Evolutionary conservation across 2,113 vertebrate species (phyloP).

Genomic region (Zosterops borbonicus): DNA sequence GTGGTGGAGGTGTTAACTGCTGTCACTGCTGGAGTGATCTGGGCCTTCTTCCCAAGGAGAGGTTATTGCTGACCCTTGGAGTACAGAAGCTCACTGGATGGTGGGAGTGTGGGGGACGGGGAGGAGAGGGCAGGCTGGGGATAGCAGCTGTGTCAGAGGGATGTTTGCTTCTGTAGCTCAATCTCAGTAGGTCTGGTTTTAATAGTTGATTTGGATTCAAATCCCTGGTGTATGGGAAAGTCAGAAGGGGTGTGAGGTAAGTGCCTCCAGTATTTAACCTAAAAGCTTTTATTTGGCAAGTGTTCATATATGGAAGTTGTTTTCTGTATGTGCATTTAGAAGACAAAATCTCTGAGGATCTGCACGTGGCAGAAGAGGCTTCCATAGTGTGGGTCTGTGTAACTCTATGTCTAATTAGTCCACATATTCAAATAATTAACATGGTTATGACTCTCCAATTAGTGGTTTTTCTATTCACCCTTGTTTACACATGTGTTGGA

Average conservation of each 20-base stretch:
- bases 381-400: background rate
- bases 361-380: background rate
- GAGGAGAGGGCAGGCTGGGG: background rate
- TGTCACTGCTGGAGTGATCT: too few species aligned
- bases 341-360: background rate
- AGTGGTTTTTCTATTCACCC: background rate
- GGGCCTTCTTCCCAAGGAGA: background rate
- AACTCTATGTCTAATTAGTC: background rate
- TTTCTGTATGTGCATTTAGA: background rate
- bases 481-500: accelerated
- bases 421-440: background rate
- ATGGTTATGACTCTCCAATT: background rate
- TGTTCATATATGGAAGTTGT: background rate
- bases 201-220: background rate
- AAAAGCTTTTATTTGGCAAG: background rate
- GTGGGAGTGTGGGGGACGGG: background rate
- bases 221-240: background rate
- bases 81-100: accelerated
- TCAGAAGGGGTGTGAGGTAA: background rate
- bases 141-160: background rate
- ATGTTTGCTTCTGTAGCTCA: background rate
- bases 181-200: accelerated
- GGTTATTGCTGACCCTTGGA: background rate
- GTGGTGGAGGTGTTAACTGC: background rate
- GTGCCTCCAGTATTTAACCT: background rate